Base-by-base conservation (phyloP, 30 jellyfish, hydroid and myxozoan genomes). In the Catostylus mosaicus region DNA sequence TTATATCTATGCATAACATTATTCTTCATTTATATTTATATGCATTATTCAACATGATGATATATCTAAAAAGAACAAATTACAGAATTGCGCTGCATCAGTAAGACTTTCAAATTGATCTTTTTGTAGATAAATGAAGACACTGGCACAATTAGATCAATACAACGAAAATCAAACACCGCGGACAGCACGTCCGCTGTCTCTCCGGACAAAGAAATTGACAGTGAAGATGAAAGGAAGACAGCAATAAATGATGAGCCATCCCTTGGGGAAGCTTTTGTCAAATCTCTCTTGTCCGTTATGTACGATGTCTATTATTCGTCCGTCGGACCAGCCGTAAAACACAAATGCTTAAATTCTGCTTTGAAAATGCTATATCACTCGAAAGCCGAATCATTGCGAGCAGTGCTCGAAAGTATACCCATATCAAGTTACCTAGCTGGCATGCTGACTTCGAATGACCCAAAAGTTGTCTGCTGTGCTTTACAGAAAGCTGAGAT, bases 251-350 rank as follows among this genome's bases (percentile, higher is more conserved):
- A 78, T 2, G 78, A 75, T 4, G 96, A 77, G 9, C 84, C 90
- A 5, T 73, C 79, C 16, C 47, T 81, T 3, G 97, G 96, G 40
- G 87, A 78, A 24, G 22, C 66, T 3, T 63, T 93, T 59, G 96
- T 93, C 24, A 78, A 82, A 33, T 93, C 96, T 27, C 83, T 93
- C 6, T 67, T 87, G 37, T 75, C 87, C 8, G 88, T 93, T 0
- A 94, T 93, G 72, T 93, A 78, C 43, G 98, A 77, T 82, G 98
- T 93, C 0, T 93, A 93, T 63, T 93, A 93, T 80, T 93, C 98
- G 19, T 93, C 98, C 2, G 98, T 93, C 35, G 98, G 98, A 19
- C 97, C 98, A 11, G 97, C 97, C 16, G 97, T 93, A 1, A 86
- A 88, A 60, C 98, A 93, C 87, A 93, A 93, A 82, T 93, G 98